phyloP scores from a whole-genome alignment of 2,888 invertebrate species.

The Dasypogon diadema region DNA sequence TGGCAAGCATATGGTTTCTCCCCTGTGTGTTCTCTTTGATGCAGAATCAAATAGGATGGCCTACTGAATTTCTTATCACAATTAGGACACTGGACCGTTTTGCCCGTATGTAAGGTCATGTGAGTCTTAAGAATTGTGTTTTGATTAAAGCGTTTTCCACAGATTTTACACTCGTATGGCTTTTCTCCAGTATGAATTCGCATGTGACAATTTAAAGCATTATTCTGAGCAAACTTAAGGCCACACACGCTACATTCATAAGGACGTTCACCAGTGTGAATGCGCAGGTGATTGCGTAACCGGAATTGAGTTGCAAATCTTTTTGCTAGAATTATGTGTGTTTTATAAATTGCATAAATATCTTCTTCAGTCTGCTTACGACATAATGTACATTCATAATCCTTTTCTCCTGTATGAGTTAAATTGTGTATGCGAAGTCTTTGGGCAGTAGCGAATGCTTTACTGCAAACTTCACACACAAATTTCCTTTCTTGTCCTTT shows the following conservation, averaged over 20 bases:
- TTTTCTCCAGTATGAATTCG: slow-evolving; percentile 63
- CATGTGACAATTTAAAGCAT: slow-evolving; percentile 63
- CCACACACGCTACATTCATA: slow-evolving; percentile 62
- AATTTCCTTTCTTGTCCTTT: slow-evolving; percentile 55
- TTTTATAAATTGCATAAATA: background rate
- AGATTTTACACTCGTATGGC: slow-evolving; percentile 63
- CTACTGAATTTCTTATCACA: slow-evolving; percentile 64
- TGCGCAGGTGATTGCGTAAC: slow-evolving; percentile 61
- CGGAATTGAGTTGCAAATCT: slow-evolving; percentile 62
- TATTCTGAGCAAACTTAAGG: slow-evolving; percentile 61
- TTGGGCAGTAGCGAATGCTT: slow-evolving; percentile 55
- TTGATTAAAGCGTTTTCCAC: slow-evolving; percentile 63
- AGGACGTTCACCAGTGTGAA: slow-evolving; percentile 62
- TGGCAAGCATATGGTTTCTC: slow-evolving; percentile 63
- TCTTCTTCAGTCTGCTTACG: slow-evolving; percentile 58
- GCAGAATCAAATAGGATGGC: slow-evolving; percentile 62
- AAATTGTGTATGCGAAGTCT: slow-evolving; percentile 59
- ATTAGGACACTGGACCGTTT: slow-evolving; percentile 62
- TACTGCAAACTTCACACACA: slow-evolving; percentile 57
- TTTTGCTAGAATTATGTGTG: slow-evolving; percentile 59
- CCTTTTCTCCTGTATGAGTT: slow-evolving; percentile 63
- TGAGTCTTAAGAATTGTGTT: slow-evolving; percentile 64
- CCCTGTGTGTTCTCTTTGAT: slow-evolving; percentile 62
- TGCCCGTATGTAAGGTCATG: slow-evolving; percentile 63
- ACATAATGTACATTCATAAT: slow-evolving; percentile 62